Evolutionary conservation across 2,888 invertebrate species (phyloP), one percentile per base, ranked within the genome.

Genomic region (Leucoptera coffeella): DNA sequence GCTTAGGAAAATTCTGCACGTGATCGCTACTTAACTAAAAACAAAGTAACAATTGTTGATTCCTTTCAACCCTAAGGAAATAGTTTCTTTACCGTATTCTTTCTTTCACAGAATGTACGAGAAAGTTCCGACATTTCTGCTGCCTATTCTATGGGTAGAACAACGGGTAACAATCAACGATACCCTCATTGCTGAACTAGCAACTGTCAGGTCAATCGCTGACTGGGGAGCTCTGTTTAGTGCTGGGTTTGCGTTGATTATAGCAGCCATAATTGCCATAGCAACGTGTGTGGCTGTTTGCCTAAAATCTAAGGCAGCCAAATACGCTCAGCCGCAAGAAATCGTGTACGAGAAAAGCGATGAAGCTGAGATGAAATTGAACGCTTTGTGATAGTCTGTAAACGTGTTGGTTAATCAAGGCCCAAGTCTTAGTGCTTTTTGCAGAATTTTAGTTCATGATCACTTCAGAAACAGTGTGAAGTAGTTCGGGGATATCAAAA

Each of bases 121-220:
- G 35, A 53, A 79, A 12, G 75, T 83, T 2, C 86, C 85, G 2
- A 73, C 55, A 27, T 69, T 82, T 36, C 78, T 78, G 45, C 78
- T 88, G 38, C 89, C 89, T 0, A 73, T 85, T 29, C 72, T 89
- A 31, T 89, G 88, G 87, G 82, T 89, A 39, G 79, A 84, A 40
- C 79, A 88, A 43, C 73, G 62, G 29, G 83, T 81, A 2, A 49
- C 54, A 9, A 61, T 85, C 1, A 74, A 77, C 0, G 64, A 75
- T 0, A 55, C 71, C 0, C 45, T 85, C 25, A 60, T 76, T 0
- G 45, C 53, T 1, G 74, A 77, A 26, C 47, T 88, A n/a, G 38
- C 47, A 0, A 32, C 42, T 15, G 61, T 58, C 2, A 50, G 64
- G 12, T 35, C 46, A 13, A 41, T 60, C 2, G 32, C 47, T 2